Conservation (phyloP, 2,113 vertebrate genomes). For the Ciconia maguari region DNA sequence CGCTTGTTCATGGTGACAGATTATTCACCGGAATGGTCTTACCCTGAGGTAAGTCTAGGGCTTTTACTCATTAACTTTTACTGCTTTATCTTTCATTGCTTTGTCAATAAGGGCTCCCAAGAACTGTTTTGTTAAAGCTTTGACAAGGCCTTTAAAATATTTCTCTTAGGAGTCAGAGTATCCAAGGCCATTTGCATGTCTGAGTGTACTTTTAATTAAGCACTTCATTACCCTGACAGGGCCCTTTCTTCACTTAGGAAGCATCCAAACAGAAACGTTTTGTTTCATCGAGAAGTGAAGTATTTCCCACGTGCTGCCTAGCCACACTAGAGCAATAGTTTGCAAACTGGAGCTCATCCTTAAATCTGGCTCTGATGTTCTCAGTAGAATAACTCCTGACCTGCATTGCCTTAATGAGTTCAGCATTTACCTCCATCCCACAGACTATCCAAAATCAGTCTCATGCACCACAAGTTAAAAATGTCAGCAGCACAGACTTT, state of each 20-base stretch:
- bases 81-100: not conserved
- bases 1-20: conserved; percentile 98
- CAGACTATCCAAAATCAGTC: not conserved
- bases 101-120: not conserved
- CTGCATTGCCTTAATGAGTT: not conserved
- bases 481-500: not conserved
- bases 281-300: not conserved
- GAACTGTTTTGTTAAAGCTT: not conserved
- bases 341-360: not conserved
- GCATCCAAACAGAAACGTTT: not conserved
- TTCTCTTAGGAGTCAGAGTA: not conserved
- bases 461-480: not conserved
- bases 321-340: not conserved
- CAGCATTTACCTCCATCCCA: not conserved
- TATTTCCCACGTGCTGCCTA: not conserved
- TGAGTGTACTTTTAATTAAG: conserved; percentile 18
- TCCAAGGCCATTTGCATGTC: not conserved
- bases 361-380: not conserved
- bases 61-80: not conserved
- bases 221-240: not conserved
- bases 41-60: conserved; percentile 89
- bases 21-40: conserved; percentile 99
- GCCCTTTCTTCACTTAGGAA: not conserved
- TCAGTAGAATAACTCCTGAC: not conserved
- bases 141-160: not conserved